Evolutionary conservation across 2,797 vertebrate species (phyloP).

Genomic region (Garrulus glandarius): DNA sequence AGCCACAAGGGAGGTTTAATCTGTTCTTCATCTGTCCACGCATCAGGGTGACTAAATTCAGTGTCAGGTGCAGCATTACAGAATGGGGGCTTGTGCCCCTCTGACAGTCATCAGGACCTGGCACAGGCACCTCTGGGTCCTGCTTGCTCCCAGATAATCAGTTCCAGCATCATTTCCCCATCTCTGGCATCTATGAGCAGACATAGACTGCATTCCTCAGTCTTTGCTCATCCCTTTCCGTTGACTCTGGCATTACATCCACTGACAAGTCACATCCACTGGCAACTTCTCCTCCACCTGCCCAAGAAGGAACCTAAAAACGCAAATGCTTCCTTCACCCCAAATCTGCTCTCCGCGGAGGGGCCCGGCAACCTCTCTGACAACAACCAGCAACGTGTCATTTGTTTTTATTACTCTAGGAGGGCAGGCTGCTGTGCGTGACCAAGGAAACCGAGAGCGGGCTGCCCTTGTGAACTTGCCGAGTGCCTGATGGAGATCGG

Average conservation of each 20-base stretch:
- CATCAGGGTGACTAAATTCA: background rate
- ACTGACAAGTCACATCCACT: background rate
- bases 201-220: background rate
- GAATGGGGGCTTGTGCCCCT: background rate
- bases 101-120: background rate
- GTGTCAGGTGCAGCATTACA: background rate
- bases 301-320: background rate
- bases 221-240: background rate
- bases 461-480: conserved; percentile 66
- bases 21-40: background rate
- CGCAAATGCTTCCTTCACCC: background rate
- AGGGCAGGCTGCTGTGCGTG: conserved; percentile 65
- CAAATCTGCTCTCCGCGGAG: background rate
- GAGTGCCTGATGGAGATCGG: conserved; percentile 50
- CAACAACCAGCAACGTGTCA: conserved; percentile 53
- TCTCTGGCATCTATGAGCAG: background rate
- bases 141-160: background rate
- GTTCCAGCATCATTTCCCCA: background rate
- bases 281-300: background rate
- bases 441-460: conserved; percentile 64
- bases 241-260: background rate
- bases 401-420: conserved; percentile 67
- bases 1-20: background rate
- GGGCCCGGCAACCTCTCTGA: background rate
- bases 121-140: background rate